Percentiles rank a stretch among this genome's conserved stretches.
These are phyloP conservation scores for Tetramorium alpestre DNA, from an alignment of 1,140 invertebrate genomes.

Conservation along the genomic window DNA sequence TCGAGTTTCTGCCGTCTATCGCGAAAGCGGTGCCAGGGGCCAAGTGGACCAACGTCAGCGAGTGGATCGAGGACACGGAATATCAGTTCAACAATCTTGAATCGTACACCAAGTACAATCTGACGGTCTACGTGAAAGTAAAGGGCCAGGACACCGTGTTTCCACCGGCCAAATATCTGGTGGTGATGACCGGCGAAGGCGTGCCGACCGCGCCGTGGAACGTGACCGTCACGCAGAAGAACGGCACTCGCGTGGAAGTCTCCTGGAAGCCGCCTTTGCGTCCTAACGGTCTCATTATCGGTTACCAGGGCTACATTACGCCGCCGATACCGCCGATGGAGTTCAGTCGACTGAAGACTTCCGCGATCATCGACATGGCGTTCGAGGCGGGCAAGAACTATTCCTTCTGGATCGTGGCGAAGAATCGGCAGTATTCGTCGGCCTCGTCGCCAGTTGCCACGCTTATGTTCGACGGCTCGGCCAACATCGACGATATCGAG, in stretches of 20 bases:
- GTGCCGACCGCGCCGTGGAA: conserved; percentile 89
- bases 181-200: conserved; percentile 88
- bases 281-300: conserved; percentile 88
- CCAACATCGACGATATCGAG: conserved; percentile 88
- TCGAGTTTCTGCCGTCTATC: conserved; percentile 89
- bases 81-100: conserved; percentile 88
- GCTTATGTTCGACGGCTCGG: conserved; percentile 87
- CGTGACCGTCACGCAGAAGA: conserved; percentile 88
- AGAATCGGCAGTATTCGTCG: conserved; percentile 88
- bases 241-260: conserved; percentile 88
- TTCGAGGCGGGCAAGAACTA: conserved; percentile 89
- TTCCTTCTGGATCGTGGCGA: conserved; percentile 92
- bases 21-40: conserved; percentile 71
- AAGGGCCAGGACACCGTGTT: conserved; percentile 84
- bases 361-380: conserved; percentile 85
- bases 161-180: conserved; percentile 88
- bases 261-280: conserved; percentile 89
- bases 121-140: conserved; percentile 91
- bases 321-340: conserved; percentile 86
- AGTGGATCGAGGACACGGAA: conserved; percentile 86
- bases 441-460: conserved; percentile 86
- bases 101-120: conserved; percentile 91
- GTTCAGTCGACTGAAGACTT: conserved; percentile 80
- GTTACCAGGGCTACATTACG: conserved; percentile 89
- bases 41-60: conserved; percentile 86